Base-by-base conservation (phyloP, 2,888 invertebrate species). In the Cheilosia vernalis region DNA sequence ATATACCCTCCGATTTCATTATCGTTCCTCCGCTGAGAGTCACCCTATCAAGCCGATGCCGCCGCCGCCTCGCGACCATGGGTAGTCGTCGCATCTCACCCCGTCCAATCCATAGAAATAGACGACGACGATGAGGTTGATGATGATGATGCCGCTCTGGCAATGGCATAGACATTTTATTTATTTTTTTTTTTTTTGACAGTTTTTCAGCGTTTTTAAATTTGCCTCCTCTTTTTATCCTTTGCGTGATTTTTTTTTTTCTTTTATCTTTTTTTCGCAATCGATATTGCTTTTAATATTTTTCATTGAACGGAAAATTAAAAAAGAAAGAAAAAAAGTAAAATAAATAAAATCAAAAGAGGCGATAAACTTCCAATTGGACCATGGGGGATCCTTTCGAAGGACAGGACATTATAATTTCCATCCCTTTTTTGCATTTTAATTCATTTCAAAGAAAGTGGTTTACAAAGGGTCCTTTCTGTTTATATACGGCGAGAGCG, bases 241-340 rank as follows among this genome's bases (percentile, higher is more conserved):
- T 37, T 42, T 13, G 49, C 13, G 30, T 58, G 3, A 27, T 27
- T 27, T 27, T 56, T 17, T 49, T 4, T 21, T 6, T 7, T 0
- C 49, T 58, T 27, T 24, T 58, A 21, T 42, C 42, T 6, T 49
- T 64, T 24, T 6, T 27, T 27, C 27, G 49, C 33, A 61, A 67
- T 77, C 85, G 76, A 85, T 85, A 76, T 67, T 76, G 72, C 81
- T 85, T 27, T 77, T 37, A 77, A 72, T 81, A 67, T 81, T 77
- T 81, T 85, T 67, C 61, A 56, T 42, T 64, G 47, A 56, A 60
- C 33, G 69, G 21, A 74, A 69, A 58, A 61, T 60, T 30, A 58
- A 58, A 47, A n/a, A n/a, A n/a, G n/a, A n/a, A n/a, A n/a, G n/a
- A n/a, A n/a, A n/a, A 60, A 70, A 58, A 7, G 27, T 4, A n/a